Evolutionary conservation across 2,113 vertebrate genomes (phyloP).

Genomic region (Leucosticte australis): DNA sequence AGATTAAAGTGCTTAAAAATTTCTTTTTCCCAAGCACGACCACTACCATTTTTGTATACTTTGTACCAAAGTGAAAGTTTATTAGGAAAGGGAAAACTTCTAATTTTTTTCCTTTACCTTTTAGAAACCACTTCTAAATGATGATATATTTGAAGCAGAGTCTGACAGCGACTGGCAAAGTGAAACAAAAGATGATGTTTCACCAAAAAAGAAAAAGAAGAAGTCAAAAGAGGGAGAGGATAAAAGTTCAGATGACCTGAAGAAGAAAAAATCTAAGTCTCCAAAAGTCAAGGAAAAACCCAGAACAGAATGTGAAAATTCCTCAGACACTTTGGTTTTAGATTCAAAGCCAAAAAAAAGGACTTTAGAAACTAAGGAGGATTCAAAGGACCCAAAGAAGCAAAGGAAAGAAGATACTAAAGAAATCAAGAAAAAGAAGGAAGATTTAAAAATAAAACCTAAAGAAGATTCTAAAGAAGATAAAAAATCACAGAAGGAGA

Average conservation of each 20-base stretch:
- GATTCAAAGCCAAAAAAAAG: conserved; percentile 79
- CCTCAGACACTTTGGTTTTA: conserved; percentile 57
- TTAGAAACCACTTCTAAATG: conserved; percentile 83
- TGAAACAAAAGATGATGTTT: conserved; percentile 77
- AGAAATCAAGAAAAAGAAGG: conserved; percentile 80
- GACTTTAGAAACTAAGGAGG: conserved; percentile 79
- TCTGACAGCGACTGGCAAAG: conserved; percentile 84
- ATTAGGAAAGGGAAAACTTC: not conserved
- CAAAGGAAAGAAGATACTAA: conserved; percentile 85
- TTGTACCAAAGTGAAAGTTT: not conserved
- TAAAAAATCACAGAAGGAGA: conserved; percentile 67
- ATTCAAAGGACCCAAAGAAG: conserved; percentile 84
- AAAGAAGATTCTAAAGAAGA: conserved; percentile 78
- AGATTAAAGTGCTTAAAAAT: not conserved
- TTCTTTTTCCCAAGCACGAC: not conserved
- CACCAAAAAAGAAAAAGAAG: conserved; percentile 87
- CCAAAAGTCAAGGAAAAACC: conserved; percentile 83
- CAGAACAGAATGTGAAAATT: conserved; percentile 73
- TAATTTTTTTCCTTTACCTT: not conserved
- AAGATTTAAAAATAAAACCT: conserved; percentile 77
- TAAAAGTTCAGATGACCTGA: conserved; percentile 58
- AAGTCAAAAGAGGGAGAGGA: conserved; percentile 70
- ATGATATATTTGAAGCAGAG: conserved; percentile 89
- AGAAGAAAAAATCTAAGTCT: conserved; percentile 82
- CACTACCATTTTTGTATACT: not conserved